Evolutionary conservation across 2,888 invertebrate species (phyloP).

Genomic region (Ichneumoninae sp.): DNA sequence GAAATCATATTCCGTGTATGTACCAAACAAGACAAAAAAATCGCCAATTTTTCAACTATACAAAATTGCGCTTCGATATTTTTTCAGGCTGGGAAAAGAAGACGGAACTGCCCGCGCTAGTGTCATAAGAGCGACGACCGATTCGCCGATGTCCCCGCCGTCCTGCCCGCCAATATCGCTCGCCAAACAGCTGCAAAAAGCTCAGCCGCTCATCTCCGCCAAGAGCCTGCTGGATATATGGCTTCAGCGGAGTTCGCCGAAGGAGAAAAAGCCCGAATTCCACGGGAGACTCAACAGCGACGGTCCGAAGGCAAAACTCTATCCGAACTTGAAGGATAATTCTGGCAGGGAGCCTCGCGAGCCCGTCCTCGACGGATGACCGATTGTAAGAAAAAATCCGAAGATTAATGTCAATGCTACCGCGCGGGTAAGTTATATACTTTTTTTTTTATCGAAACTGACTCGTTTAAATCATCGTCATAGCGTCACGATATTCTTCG

Average conservation of each 20-base stretch:
- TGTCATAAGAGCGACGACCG: slow-evolving; percentile 91
- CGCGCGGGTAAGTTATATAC: slow-evolving; percentile 64
- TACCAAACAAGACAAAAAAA: too few species aligned
- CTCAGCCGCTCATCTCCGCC: slow-evolving; percentile 80
- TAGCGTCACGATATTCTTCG: slow-evolving; percentile 1
- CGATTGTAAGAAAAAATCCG: slow-evolving; percentile 19
- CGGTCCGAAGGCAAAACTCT: slow-evolving; percentile 89
- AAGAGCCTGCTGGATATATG: slow-evolving; percentile 89
- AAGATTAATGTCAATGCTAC: slow-evolving; percentile 81
- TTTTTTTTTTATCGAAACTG: not conserved
- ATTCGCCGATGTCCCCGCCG: slow-evolving; percentile 94
- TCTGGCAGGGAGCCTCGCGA: slow-evolving; percentile 84
- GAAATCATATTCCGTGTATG: too few species aligned
- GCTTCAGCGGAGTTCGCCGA: slow-evolving; percentile 86
- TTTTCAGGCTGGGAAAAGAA: slow-evolving; percentile 78
- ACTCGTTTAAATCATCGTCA: not conserved
- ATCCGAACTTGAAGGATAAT: slow-evolving; percentile 88
- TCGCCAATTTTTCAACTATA: too few species aligned
- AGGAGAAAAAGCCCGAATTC: slow-evolving; percentile 87
- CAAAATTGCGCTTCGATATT: not conserved
- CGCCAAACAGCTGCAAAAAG: slow-evolving; percentile 80
- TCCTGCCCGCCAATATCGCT: slow-evolving; percentile 82
- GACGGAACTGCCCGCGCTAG: slow-evolving; percentile 84
- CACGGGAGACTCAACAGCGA: slow-evolving; percentile 85
- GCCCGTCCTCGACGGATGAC: slow-evolving; percentile 79